Base-by-base conservation (phyloP, 1,140 invertebrate species). In the Papilio machaon region DNA sequence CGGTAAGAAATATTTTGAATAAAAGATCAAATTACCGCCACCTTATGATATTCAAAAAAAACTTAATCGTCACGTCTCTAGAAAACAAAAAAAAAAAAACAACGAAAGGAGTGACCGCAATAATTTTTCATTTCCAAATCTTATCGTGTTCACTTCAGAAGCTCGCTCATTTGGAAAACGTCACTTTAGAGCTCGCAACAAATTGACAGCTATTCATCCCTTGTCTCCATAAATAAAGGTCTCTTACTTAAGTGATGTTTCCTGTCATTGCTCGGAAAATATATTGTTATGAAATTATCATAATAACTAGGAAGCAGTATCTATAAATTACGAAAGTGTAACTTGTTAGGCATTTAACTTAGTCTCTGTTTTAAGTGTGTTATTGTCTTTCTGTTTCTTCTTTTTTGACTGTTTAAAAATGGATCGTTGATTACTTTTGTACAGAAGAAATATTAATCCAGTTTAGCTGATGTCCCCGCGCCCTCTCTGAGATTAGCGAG, bases 131-230 rank as follows among this genome's bases (percentile, higher is more conserved):
- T 35, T 70, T 30, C 30, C 30, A 70, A 64, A 70, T 70, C 64
- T 70, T 70, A 11, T 64, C 10, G 23, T 70, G 64, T 70, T 70
- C 64, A 70, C 64, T 38, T 15, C 5, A 38, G 15, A 70, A 70
- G 64, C 30, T 70, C 64, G 30, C 30, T 70, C 64, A 70, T 70
- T 70, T 70, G 64, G 64, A 70, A 70, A 30, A 70, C 64, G 64
- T 70, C 64, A 70, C 64, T 35, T 70, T 38, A 38, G 35, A 35
- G 64, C 64, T 30, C 30, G 35, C 13, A 70, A 70, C 64, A 70
- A 70, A 70, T 70, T 70, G 64, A 70, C 64, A 70, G 30, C 64
- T 70, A 70, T 70, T 70, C 64, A 38, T 70, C 30, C 64, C 64
- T 70, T 35, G 64, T 70, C 64, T 70, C 13, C 30, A 7, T 70